Evolutionary conservation across 2,888 invertebrate genomes (phyloP), one percentile per base, ranked within the genome.

Genomic region (Netelia virgata): DNA sequence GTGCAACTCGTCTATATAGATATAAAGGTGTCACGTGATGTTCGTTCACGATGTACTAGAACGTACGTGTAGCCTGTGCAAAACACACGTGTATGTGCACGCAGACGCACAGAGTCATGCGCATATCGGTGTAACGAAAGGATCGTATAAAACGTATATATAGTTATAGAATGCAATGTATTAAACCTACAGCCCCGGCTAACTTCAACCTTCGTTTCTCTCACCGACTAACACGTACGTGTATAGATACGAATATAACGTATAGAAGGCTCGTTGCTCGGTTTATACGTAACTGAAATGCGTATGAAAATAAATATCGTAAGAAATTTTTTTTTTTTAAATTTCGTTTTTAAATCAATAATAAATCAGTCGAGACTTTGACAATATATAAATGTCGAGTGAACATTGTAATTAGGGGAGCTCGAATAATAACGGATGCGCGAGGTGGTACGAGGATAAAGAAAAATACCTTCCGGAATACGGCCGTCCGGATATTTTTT

Each of bases 401-500:
- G 0, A 47, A 76, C 57, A 43, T 57, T 76, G n/a, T 66, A 28
- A 77, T 77, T 69, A 50, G n/a, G 50, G 61, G 50, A 77, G 50
- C 11, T 23, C 11, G 0, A 16, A 16, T 43, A 68, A 47, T 20
- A 68, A 23, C n/a, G 57, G 57, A 57, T 18, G 57, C 18, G 57
- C 57, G 8, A 20, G 57, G 20, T 57, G 57, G 18, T 9, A 57
- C 16, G 47, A 47, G 18, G 57, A 76, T 53, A 77, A 59, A 80
- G 66, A 77, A 47, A 57, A 82, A 41, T 55, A 57, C 23, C 10
- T 47, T 76, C 28, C 6, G 53, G 83, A 47, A 76, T 79, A 59
- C 81, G 73, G 11, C 41, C 53, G 69, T 81, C 84, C 84, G 84
- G 84, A 77, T 64, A 79, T 72, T 72, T 59, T 82, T 64, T 64